phyloP scores from a whole-genome alignment of 2,888 invertebrate genomes.

The Zele albiditarsus region DNA sequence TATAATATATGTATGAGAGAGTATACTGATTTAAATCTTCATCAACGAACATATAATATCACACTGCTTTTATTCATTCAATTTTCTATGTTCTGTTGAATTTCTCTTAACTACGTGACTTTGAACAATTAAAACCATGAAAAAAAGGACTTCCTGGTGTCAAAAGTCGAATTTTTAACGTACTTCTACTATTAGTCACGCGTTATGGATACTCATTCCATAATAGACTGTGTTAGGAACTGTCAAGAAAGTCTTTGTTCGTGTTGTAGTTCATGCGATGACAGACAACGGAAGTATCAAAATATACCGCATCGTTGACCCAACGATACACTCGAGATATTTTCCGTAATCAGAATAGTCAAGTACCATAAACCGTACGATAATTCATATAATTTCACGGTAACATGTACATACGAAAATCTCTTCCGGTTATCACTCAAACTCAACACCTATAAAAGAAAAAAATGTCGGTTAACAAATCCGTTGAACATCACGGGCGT shows the following conservation, averaged over 20 bases:
- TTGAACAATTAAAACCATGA: no score
- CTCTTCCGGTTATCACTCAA: constrained; percentile 1
- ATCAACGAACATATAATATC: no score
- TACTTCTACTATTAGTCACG: no score
- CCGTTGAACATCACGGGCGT: neutral
- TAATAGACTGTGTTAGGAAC: no score
- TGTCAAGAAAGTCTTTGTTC: neutral
- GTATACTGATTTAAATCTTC: no score
- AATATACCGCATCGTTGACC: neutral
- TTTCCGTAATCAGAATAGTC: neutral
- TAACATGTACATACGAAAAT: neutral
- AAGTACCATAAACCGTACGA: neutral
- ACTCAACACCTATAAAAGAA: neutral
- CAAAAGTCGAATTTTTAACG: no score
- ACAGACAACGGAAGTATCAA: neutral
- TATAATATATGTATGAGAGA: no score
- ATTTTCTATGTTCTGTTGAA: no score
- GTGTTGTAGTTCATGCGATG: neutral
- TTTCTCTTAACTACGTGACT: no score
- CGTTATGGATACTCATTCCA: no score
- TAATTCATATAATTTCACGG: neutral
- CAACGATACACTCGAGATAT: neutral
- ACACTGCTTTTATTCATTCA: no score
- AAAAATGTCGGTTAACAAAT: neutral
- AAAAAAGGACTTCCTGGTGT: no score